Percentiles rank a stretch among this genome's conserved stretches.
Conservation (phyloP, 2,888 invertebrate genomes). For the Apodemia duryi region DNA sequence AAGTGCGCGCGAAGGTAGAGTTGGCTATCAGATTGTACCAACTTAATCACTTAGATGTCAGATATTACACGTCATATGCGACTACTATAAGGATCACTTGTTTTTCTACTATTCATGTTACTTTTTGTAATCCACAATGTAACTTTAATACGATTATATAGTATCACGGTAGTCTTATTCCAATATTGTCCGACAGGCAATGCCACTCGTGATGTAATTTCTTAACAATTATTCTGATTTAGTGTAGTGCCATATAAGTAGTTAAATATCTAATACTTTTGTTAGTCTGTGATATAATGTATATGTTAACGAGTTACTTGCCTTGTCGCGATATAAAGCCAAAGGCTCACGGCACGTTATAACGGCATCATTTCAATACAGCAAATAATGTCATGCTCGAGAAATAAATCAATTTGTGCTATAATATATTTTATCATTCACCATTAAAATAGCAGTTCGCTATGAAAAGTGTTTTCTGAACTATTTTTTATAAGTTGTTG, state of each 20-base stretch:
- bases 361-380: background rate
- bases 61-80: too few relatives aligned
- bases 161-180: conserved; percentile 36
- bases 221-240: conserved; percentile 42
- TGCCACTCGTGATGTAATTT: conserved; percentile 26
- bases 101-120: background rate
- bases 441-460: too few relatives aligned
- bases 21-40: too few relatives aligned
- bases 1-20: too few relatives aligned
- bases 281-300: conserved; percentile 75
- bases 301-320: conserved; percentile 58
- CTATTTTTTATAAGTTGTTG: too few relatives aligned
- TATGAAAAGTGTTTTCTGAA: too few relatives aligned
- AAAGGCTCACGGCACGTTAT: background rate
- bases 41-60: too few relatives aligned
- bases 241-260: conserved; percentile 74
- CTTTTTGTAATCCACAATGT: background rate
- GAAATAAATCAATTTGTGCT: background rate
- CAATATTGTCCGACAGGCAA: conserved; percentile 37
- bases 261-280: conserved; percentile 58
- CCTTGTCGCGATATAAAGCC: conserved; percentile 43
- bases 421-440: too few relatives aligned
- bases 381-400: background rate
- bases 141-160: too few relatives aligned
- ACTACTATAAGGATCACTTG: too few relatives aligned